Evolutionary conservation across 2,113 vertebrate species (phyloP), one percentile per base, ranked within the genome.

Genomic region (Podilymbus podiceps): DNA sequence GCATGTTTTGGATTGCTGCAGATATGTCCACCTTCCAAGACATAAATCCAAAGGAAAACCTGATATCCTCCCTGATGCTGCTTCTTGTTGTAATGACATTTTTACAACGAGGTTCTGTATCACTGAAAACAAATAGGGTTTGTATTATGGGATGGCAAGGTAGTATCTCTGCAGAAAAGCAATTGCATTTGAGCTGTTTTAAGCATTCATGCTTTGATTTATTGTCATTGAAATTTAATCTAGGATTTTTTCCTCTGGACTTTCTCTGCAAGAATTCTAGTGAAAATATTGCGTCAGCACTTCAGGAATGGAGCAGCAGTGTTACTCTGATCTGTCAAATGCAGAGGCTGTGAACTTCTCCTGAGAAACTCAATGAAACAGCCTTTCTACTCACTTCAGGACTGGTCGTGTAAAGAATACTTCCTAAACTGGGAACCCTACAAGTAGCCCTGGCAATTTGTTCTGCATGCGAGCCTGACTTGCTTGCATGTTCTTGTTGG

Each of bases 251-350:
- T 85, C 9, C 76, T 93, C 68, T 42, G 44, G 76, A 89, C 60
- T 85, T 90, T 73, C 58, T 90, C 53, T 87, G 73, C 2, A 11
- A 93, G 90, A 89, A 28, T 64, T 92, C 78, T 84, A 87, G 76
- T 90, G 86, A 96, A 95, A 94, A 96, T 93, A 96, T 84, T 93
- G 94, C 89, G 79, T 94, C 80, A 94, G 63, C 73, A 55, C 53
- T 72, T 95, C 80, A 93, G 93, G 90, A 97, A 94, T 89, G 88
- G 86, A 87, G 76, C 90, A 85, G 86, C 69, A 75, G 80, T 87
- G 80, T 93, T 97, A 81, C 62, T 95, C 91, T 85, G 86, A 94
- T 93, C 89, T 66, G 84, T 93, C 73, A 94, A 53, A 87, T 75
- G 60, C 74, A 85, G 69, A 82, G 93, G 84, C 93, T 81, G 5